A percentile compares a stretch with the other conserved stretches of the same genome.
phyloP scores from a whole-genome alignment of 2,888 invertebrate genomes.

The Euphydryas editha region DNA sequence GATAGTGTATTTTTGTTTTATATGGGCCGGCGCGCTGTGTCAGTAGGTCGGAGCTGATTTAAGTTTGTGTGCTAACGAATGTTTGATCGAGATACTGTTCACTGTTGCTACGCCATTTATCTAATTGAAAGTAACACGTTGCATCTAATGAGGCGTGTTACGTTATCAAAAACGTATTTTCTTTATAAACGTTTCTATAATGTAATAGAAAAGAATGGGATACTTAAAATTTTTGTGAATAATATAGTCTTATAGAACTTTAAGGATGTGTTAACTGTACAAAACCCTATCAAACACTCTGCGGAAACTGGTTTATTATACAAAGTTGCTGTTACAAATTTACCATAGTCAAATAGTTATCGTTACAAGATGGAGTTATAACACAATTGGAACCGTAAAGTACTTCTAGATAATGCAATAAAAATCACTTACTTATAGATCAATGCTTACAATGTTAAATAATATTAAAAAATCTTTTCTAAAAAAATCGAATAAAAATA shows the following conservation, averaged over 20 bases:
- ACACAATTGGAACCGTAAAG: too few relatives aligned
- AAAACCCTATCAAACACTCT: too few relatives aligned
- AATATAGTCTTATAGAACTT: too few relatives aligned
- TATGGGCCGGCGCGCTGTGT: slow-evolving; percentile 55
- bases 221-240: too few relatives aligned
- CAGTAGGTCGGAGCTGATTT: slow-evolving; percentile 58
- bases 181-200: slow-evolving; percentile 4
- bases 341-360: too few relatives aligned
- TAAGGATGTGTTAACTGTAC: too few relatives aligned
- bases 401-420: background rate
- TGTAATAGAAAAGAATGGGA: background rate
- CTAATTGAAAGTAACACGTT: slow-evolving; percentile 34
- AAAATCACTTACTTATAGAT: background rate
- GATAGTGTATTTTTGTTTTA: slow-evolving; percentile 48
- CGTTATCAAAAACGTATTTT: background rate
- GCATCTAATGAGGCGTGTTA: slow-evolving; percentile 31
- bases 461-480: background rate
- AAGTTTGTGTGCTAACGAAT: slow-evolving; percentile 47
- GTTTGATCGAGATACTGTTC: slow-evolving; percentile 19
- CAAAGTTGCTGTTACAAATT: too few relatives aligned
- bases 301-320: too few relatives aligned
- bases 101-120: slow-evolving; percentile 42
- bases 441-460: background rate
- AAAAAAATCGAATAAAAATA: slow-evolving; percentile 1
- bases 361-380: too few relatives aligned